These are phyloP conservation scores for Chaenogobius annularis DNA, from an alignment of 2,113 vertebrate species.

Conservation along the genomic window DNA sequence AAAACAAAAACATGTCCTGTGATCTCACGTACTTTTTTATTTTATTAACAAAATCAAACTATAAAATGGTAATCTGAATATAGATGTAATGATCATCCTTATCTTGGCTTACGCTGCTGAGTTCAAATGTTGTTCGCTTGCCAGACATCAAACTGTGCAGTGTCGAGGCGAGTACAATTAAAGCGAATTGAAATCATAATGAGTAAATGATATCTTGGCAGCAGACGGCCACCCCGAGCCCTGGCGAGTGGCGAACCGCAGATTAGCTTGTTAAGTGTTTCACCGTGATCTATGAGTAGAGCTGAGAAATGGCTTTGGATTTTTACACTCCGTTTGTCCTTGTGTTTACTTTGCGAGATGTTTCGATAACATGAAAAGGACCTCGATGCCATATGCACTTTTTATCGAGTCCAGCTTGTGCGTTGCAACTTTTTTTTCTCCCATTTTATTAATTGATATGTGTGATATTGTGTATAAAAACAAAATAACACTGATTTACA, in stretches of 20 bases:
- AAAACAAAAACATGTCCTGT: neutral
- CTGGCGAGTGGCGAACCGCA: slow-evolving; percentile 13
- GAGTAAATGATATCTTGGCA: slow-evolving; percentile 22
- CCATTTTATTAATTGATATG: neutral
- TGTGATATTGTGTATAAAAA: no score
- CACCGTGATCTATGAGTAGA: slow-evolving; percentile 5
- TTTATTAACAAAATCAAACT: neutral
- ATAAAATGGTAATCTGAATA: slow-evolving; percentile 4
- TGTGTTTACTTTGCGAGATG: neutral
- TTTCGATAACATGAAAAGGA: slow-evolving; percentile 16
- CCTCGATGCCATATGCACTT: slow-evolving; percentile 7
- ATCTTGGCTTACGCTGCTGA: slow-evolving; percentile 14
- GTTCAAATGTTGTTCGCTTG: slow-evolving; percentile 23
- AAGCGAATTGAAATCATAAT: slow-evolving; percentile 39
- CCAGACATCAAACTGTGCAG: slow-evolving; percentile 24
- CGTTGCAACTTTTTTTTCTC: slow-evolving; percentile 24
- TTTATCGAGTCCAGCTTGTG: slow-evolving; percentile 36
- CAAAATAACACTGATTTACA: no score
- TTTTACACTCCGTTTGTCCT: slow-evolving; percentile 21
- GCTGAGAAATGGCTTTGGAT: neutral
- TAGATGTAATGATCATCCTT: slow-evolving; percentile 15
- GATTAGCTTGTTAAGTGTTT: slow-evolving; percentile 29
- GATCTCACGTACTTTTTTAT: neutral
- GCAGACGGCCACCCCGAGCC: slow-evolving; percentile 23
- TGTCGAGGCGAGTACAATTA: slow-evolving; percentile 17